These are phyloP conservation scores for Sphinx pinastri DNA, from an alignment of 2,888 invertebrate genomes.

Conservation along the genomic window DNA sequence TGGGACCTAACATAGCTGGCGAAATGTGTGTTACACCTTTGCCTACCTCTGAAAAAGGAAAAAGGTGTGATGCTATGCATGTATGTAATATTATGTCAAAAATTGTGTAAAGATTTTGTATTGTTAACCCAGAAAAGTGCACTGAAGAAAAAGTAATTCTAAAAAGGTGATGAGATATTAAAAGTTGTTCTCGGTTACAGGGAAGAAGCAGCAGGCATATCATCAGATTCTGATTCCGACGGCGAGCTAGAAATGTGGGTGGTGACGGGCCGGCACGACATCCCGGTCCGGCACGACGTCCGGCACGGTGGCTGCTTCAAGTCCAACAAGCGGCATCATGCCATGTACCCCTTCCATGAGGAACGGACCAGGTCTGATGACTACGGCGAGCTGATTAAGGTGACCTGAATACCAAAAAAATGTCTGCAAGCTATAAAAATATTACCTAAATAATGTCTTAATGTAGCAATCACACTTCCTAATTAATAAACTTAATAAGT, in stretches of 20 bases:
- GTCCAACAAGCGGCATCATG: constrained; percentile 94
- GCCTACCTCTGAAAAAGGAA: too few relatives aligned
- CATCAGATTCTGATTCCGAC: constrained; percentile 90
- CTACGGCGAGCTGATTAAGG: constrained; percentile 96
- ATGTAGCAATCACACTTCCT: too few relatives aligned
- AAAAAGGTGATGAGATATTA: background rate
- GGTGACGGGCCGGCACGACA: constrained; percentile 94
- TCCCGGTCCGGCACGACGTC: constrained; percentile 90
- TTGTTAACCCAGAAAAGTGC: background rate
- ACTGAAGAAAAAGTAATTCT: too few relatives aligned
- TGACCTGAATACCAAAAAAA: constrained; percentile 32
- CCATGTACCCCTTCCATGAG: constrained; percentile 98
- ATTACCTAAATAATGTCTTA: too few relatives aligned
- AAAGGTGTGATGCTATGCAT: too few relatives aligned
- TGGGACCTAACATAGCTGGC: too few relatives aligned
- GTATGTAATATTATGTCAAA: too few relatives aligned
- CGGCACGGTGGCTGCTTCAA: constrained; percentile 78
- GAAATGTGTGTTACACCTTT: too few relatives aligned
- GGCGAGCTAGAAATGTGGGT: constrained; percentile 93
- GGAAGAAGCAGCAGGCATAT: constrained; percentile 87
- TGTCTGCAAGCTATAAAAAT: too few relatives aligned
- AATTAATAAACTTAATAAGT: too few relatives aligned
- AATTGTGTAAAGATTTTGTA: too few relatives aligned
- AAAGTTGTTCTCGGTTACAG: constrained; percentile 58
- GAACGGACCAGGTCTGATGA: constrained; percentile 96